A percentile compares a stretch with the other conserved stretches of the same genome.
phyloP scores from a whole-genome alignment of 2,888 invertebrate species.

The Caradrina kadenii region DNA sequence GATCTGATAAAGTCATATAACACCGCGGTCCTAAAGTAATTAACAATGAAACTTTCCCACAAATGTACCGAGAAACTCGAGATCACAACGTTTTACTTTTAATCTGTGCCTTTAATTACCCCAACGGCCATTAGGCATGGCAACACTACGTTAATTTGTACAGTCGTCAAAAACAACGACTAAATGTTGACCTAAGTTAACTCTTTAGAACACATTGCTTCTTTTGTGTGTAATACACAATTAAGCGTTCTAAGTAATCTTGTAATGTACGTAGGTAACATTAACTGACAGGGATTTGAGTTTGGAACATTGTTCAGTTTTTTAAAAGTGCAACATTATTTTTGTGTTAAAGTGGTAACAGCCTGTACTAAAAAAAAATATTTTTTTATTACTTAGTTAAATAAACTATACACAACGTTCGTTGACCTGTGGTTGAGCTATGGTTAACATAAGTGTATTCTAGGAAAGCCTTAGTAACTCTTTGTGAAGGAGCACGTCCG shows the following conservation, averaged over 20 bases:
- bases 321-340: conserved; percentile 8
- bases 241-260: not conserved
- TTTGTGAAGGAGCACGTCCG: too few relatives aligned
- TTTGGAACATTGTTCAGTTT: conserved; percentile 19
- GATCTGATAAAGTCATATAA: conserved; percentile 62
- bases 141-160: conserved; percentile 52
- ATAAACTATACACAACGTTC: not conserved
- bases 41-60: conserved; percentile 72
- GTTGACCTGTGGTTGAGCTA: conserved; percentile 3
- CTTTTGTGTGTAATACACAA: conserved; percentile 5
- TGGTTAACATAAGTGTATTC: not conserved
- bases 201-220: conserved; percentile 19
- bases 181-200: conserved; percentile 11
- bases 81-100: conserved; percentile 68
- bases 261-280: conserved; percentile 17
- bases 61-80: conserved; percentile 66
- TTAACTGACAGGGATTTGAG: not conserved
- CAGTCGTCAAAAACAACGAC: conserved; percentile 37
- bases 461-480: not conserved
- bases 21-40: conserved; percentile 61
- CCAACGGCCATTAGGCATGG: conserved; percentile 57
- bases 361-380: conserved; percentile 20
- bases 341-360: conserved; percentile 18
- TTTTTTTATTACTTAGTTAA: conserved; percentile 17
- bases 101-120: conserved; percentile 66